A percentile compares a stretch with the other conserved stretches of the same genome.
These are phyloP conservation scores for Tachysurus vachellii DNA, from an alignment of 2,113 vertebrate species.

Conservation along the genomic window DNA sequence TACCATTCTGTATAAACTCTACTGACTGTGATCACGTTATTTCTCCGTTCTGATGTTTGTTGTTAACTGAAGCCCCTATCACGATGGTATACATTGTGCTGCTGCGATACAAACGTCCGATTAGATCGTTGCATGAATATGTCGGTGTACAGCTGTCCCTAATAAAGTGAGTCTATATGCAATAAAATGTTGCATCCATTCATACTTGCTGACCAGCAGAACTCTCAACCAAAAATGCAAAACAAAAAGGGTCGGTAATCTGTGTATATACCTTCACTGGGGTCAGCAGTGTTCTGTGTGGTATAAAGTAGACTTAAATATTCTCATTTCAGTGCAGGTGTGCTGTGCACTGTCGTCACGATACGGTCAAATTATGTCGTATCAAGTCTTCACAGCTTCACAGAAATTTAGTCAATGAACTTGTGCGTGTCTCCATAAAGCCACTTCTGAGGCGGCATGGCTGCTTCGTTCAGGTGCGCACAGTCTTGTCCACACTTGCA, in stretches of 20 bases:
- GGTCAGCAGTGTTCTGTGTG: neutral
- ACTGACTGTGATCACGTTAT: too few species aligned
- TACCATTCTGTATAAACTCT: too few species aligned
- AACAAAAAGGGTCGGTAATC: neutral
- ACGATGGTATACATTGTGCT: too few species aligned
- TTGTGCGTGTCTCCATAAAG: constrained; percentile 79
- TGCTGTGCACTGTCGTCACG: constrained; percentile 21
- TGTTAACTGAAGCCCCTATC: too few species aligned
- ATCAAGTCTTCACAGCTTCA: neutral
- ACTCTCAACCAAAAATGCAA: neutral
- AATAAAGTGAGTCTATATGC: neutral
- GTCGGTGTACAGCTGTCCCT: too few species aligned
- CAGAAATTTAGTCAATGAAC: constrained; percentile 71
- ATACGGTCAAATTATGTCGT: neutral
- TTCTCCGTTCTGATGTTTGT: too few species aligned
- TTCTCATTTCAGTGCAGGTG: constrained; percentile 12
- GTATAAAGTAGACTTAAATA: neutral
- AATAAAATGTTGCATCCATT: constrained; percentile 15
- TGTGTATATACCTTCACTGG: neutral
- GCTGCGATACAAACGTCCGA: too few species aligned
- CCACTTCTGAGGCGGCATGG: constrained; percentile 73
- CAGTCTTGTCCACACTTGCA: constrained; percentile 80
- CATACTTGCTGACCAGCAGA: constrained; percentile 35
- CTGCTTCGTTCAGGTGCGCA: constrained; percentile 72
- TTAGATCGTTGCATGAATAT: too few species aligned